Evolutionary conservation across 2,888 invertebrate genomes (phyloP).

Genomic region (Dusona sp.): DNA sequence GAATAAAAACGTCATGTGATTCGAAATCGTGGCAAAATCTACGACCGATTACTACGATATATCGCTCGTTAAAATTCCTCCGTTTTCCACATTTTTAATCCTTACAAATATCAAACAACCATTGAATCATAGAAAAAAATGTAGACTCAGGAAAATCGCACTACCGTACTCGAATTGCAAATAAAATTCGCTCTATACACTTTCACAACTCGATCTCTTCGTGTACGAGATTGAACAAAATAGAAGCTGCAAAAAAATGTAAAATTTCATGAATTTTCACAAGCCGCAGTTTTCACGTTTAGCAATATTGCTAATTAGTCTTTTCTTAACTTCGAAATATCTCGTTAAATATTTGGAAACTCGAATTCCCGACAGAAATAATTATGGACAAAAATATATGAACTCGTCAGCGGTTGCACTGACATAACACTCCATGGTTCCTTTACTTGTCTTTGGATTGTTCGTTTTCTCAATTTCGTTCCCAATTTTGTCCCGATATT

Average conservation of each 20-base stretch:
- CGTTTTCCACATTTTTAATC: background rate
- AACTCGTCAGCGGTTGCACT: too few species aligned
- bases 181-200: background rate
- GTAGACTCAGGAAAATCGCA: constrained; percentile 9
- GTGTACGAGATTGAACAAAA: background rate
- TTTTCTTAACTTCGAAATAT: constrained; percentile 15
- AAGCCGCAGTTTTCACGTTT: constrained; percentile 31
- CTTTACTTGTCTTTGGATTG: background rate
- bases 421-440: too few species aligned
- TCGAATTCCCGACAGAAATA: background rate
- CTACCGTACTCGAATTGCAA: constrained; percentile 16
- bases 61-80: background rate
- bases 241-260: constrained; percentile 27
- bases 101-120: background rate
- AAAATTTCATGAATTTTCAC: constrained; percentile 37
- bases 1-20: background rate
- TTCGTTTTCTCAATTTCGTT: background rate
- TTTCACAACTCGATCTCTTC: constrained; percentile 11
- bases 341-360: background rate
- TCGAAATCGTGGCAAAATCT: background rate
- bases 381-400: too few species aligned
- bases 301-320: constrained; percentile 51
- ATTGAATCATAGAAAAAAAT: constrained; percentile 19
- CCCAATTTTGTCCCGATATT: background rate
- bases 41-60: background rate